These are phyloP conservation scores for Capreolus pygargus DNA, from an alignment of 2,113 vertebrate genomes.

Conservation along the genomic window DNA sequence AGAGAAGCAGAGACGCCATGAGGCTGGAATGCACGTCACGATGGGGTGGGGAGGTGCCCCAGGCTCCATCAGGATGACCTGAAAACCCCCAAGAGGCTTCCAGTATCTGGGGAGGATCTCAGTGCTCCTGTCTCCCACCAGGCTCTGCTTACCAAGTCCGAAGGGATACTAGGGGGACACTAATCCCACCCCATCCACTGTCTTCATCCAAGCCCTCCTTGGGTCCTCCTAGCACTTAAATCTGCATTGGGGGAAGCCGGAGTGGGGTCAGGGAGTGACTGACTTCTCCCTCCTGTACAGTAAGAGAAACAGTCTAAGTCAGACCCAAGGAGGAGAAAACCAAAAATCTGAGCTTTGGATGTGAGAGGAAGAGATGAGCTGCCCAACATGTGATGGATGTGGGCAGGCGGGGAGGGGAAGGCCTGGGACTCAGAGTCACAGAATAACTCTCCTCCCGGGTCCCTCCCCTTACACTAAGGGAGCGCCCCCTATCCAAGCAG, in stretches of 20 bases:
- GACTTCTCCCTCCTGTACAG: not conserved
- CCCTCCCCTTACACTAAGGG: not conserved
- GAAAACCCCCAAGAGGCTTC: not conserved
- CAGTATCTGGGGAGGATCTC: fast-evolving
- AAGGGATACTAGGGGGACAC: not conserved
- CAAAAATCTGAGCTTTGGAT: not conserved
- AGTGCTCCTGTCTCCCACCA: not conserved
- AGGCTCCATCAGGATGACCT: not conserved
- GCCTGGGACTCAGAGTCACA: not conserved
- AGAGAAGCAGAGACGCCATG: not conserved
- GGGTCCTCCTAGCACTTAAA: not conserved
- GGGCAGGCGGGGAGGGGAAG: not conserved
- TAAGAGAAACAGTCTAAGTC: not conserved
- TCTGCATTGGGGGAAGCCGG: not conserved
- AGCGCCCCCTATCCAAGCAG: not conserved
- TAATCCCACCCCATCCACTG: not conserved
- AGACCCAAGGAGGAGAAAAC: not conserved
- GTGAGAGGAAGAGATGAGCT: not conserved
- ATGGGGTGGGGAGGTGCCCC: not conserved
- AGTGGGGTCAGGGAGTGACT: not conserved
- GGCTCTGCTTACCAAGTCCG: not conserved
- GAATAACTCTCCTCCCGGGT: not conserved
- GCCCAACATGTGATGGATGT: not conserved
- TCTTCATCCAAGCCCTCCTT: not conserved
- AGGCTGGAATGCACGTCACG: not conserved